Evolutionary conservation across 2,797 vertebrate species (phyloP).

Genomic region (Crocodylus rhombifer): DNA sequence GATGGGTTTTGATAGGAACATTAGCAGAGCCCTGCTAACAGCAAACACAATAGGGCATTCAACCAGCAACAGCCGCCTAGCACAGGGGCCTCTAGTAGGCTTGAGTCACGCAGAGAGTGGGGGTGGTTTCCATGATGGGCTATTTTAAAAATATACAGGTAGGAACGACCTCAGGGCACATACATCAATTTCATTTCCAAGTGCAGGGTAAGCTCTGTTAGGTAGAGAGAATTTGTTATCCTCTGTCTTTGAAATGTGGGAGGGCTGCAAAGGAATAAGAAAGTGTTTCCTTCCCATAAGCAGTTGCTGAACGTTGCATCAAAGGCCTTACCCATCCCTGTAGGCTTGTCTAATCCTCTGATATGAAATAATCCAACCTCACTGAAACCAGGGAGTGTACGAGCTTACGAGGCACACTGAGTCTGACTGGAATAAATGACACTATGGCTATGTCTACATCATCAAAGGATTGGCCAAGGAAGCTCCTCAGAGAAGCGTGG

Average conservation of each 20-base stretch:
- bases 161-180: neutral
- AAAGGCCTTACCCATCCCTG: neutral
- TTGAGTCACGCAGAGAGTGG: neutral
- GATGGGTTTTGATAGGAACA: neutral
- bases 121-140: neutral
- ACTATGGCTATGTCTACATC: too few relatives aligned
- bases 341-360: neutral
- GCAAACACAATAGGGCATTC: neutral
- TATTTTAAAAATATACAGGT: neutral
- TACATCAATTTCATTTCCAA: neutral
- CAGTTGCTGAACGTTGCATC: neutral
- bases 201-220: neutral
- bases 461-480: too few relatives aligned
- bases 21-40: neutral
- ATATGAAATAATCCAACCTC: neutral
- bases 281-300: neutral
- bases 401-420: neutral
- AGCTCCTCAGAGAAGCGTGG: too few relatives aligned
- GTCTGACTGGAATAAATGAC: too few relatives aligned
- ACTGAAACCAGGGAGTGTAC: neutral
- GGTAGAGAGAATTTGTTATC: neutral
- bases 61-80: neutral
- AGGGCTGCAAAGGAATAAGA: neutral
- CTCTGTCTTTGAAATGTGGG: neutral
- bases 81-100: neutral